Conservation (phyloP, 2,113 vertebrate species). For the Muntiacus muntjak region DNA sequence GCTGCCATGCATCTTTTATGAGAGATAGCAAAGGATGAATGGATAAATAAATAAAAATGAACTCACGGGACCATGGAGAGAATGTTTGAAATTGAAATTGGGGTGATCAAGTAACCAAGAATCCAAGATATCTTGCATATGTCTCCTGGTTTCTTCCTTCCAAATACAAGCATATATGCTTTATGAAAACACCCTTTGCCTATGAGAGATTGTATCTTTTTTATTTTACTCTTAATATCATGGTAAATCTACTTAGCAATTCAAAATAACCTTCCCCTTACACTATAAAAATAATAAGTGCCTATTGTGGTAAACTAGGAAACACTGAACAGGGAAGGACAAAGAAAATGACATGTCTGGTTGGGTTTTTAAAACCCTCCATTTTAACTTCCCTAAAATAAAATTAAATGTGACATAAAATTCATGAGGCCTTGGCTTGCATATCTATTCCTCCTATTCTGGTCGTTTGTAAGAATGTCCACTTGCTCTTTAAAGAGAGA, state of each 20-base stretch:
- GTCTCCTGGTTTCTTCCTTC: neutral
- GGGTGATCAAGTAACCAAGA: neutral
- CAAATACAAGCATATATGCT: neutral
- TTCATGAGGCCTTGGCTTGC: constrained; percentile 19
- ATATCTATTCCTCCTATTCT: constrained; percentile 45
- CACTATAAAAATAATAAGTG: neutral
- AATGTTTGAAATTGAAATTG: neutral
- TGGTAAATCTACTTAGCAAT: neutral
- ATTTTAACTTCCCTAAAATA: constrained; percentile 13
- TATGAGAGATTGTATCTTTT: neutral
- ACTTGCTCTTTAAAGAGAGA: constrained; percentile 65
- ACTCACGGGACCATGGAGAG: neutral
- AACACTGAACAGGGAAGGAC: neutral
- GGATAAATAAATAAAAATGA: neutral
- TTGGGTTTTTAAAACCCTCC: neutral
- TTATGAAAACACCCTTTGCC: neutral
- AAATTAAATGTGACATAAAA: constrained; percentile 45
- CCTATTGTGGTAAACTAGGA: neutral
- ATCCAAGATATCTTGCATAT: neutral
- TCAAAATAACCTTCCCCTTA: neutral
- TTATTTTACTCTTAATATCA: neutral
- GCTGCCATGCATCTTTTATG: neutral
- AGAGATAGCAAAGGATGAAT: neutral
- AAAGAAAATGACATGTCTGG: constrained; percentile 23
- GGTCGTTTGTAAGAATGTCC: constrained; percentile 65